These are phyloP conservation scores for Endomychus coccineus DNA, from an alignment of 2,888 invertebrate species.

Conservation along the genomic window DNA sequence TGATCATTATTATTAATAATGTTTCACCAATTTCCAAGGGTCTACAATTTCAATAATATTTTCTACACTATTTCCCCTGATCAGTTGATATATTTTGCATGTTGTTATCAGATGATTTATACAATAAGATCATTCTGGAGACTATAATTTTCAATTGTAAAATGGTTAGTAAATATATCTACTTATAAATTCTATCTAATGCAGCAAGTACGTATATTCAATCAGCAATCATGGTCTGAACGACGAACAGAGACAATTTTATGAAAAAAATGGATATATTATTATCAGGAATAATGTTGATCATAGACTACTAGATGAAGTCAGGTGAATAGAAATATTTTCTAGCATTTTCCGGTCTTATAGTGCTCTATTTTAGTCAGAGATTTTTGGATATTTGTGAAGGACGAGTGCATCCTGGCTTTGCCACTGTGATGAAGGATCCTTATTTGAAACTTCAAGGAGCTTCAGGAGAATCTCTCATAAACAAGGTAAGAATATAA, in stretches of 20 bases:
- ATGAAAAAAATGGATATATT: slow-evolving; percentile 74
- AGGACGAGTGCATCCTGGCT: slow-evolving; percentile 50
- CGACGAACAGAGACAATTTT: slow-evolving; percentile 58
- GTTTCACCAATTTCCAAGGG: too few species aligned
- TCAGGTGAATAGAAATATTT: slow-evolving; percentile 48
- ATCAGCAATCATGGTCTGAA: slow-evolving; percentile 43
- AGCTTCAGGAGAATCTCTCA: slow-evolving; percentile 54
- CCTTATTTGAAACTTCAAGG: slow-evolving; percentile 52
- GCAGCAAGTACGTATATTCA: slow-evolving; percentile 37
- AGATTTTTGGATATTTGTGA: slow-evolving; percentile 66
- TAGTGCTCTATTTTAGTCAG: slow-evolving; percentile 43
- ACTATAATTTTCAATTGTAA: too few species aligned
- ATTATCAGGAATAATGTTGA: slow-evolving; percentile 63
- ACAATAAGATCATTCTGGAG: too few species aligned
- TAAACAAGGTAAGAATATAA: slow-evolving; percentile 55
- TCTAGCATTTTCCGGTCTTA: background rate
- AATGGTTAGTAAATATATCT: too few species aligned
- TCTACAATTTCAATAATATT: too few species aligned
- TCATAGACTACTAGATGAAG: slow-evolving; percentile 55
- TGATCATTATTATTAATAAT: too few species aligned
- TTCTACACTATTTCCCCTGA: too few species aligned
- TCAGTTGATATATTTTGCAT: too few species aligned
- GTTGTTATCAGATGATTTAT: too few species aligned
- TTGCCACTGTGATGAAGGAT: slow-evolving; percentile 59
- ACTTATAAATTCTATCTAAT: too few species aligned